Percentiles rank a stretch among this genome's conserved stretches.
Evolutionary conservation across 2,888 invertebrate species (phyloP).

Genomic region (Ichneumoninae sp.): DNA sequence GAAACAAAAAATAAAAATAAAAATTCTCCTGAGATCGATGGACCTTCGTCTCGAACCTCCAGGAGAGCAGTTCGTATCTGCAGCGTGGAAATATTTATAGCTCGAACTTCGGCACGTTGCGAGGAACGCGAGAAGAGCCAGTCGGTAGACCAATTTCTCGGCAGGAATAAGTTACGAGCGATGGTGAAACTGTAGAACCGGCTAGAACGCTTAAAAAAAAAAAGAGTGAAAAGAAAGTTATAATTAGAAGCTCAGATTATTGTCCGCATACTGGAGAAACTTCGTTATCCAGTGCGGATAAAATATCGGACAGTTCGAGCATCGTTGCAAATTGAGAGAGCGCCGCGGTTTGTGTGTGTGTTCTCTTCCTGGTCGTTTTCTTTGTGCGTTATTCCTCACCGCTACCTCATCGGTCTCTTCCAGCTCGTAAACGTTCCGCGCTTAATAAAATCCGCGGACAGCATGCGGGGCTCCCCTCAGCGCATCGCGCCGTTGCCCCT

Average conservation of each 20-base stretch:
- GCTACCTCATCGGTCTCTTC: not conserved
- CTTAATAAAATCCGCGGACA: conserved; percentile 54
- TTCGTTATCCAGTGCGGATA: not conserved
- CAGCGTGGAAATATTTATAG: not conserved
- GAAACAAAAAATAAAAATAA: no score
- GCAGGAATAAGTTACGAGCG: not conserved
- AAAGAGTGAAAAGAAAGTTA: not conserved
- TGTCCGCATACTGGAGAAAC: not conserved
- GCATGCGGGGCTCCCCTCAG: conserved; percentile 8
- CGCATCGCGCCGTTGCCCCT: conserved; percentile 14
- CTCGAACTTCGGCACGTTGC: not conserved
- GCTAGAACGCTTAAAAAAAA: not conserved
- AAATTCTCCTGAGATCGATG: not conserved
- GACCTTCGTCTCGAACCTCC: not conserved
- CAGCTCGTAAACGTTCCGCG: conserved; percentile 30
- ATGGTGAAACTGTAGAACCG: not conserved
- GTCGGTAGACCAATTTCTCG: conserved; percentile 4
- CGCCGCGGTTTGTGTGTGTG: not conserved
- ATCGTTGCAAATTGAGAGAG: not conserved
- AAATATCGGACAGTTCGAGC: not conserved
- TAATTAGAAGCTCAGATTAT: conserved; percentile 4
- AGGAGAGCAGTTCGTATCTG: not conserved
- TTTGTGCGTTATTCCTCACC: conserved; percentile 14
- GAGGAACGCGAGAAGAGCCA: not conserved
- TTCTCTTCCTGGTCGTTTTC: not conserved